Evolutionary conservation across 2,888 invertebrate species (phyloP), one percentile per base, ranked within the genome.

Genomic region (Melanostoma mellinum): DNA sequence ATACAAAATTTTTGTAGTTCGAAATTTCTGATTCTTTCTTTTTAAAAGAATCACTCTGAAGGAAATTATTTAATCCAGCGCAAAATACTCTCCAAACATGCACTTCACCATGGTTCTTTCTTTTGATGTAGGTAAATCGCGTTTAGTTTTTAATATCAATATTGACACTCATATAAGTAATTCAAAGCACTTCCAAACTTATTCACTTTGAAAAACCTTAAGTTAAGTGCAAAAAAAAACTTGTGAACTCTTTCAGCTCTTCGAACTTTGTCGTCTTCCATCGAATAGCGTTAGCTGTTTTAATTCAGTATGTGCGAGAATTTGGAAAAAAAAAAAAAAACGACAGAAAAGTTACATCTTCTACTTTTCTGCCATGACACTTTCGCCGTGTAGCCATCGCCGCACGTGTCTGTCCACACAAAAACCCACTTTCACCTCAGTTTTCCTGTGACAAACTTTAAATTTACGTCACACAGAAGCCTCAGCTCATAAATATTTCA

Each of bases 401-500:
- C 44, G 48, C 73, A 48, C 50, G 56, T 50, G 30, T 58, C 8
- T 10, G n/a, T 4, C 40, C 42, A 32, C 30, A 8, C 5, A 8
- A 6, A 20, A 32, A 30, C 50, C n/a, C 30, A 73, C 61, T 30
- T 53, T 63, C 53, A 67, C 71, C 72, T 75, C 32, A 52, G 50
- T 53, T 46, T 71, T 60, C n/a, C 44, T 55, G 72, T 69, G 63
- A 82, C 73, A 73, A 75, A 82, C 72, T 82, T 77, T 73, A 76
- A 76, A 76, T 76, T 38, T 67, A 72, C 67, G 73, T 69, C 68
- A 68, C 63, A 73, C 46, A 65, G 58, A 46, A 82, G 73, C 77
- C 63, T 56, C 63, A 74, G 84, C 74, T 84, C 84, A 84, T 84
- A 84, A 84, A 84, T 84, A 84, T 84, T 79, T 84, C 74, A 84